These are phyloP conservation scores for Erpetoichthys calabaricus DNA, from an alignment of 2,797 vertebrate genomes.

Conservation along the genomic window DNA sequence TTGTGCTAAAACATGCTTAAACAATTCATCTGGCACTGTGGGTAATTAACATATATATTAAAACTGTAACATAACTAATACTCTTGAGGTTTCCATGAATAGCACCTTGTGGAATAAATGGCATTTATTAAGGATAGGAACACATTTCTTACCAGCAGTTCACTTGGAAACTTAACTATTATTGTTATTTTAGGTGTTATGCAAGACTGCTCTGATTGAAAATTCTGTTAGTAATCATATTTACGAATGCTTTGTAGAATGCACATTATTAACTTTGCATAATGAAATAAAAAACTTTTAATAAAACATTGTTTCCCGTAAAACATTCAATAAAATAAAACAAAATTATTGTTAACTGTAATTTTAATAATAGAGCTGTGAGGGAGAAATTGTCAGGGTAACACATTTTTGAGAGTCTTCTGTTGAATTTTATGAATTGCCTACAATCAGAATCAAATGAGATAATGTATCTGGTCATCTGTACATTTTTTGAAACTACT, in stretches of 20 bases:
- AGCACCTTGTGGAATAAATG: neutral
- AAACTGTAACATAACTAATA: slow-evolving; percentile 2
- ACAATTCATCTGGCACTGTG: neutral
- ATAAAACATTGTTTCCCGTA: no score
- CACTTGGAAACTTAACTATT: neutral
- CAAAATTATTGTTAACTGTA: no score
- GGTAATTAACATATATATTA: slow-evolving; percentile 15
- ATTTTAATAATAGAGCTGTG: no score
- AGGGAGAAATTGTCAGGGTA: no score
- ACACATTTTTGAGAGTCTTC: no score
- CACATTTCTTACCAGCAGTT: neutral
- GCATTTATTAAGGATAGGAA: neutral
- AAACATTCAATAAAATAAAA: no score
- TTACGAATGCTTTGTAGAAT: neutral
- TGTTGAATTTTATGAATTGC: no score
- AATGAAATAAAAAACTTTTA: no score
- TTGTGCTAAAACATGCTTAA: neutral
- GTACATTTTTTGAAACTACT: no score
- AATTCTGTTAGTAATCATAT: neutral
- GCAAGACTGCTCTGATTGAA: neutral
- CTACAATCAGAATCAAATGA: no score
- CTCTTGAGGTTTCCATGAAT: neutral
- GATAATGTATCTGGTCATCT: no score
- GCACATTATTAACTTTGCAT: neutral
- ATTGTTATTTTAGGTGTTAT: slow-evolving; percentile 1